Evolutionary conservation across 2,797 vertebrate genomes (phyloP), one percentile per base, ranked within the genome.

Genomic region (Tragopan temminckii): DNA sequence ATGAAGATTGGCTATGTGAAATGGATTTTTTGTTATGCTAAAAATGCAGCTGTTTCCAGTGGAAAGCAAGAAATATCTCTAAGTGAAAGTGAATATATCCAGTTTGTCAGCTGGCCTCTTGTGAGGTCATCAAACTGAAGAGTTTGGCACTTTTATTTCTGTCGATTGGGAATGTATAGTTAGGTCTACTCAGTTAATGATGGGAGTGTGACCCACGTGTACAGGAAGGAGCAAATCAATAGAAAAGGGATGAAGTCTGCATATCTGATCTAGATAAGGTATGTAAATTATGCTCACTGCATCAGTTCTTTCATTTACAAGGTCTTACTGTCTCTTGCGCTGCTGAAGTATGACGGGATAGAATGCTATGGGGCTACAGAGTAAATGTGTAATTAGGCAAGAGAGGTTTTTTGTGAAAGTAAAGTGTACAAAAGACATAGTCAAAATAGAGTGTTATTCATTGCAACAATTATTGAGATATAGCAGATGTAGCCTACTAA

Each of bases 141-240:
- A 89, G 76, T 93, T 92, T 91, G 63, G 64, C 70, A 67, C 50
- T 85, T 95, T 33, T 9, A 48, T 23, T 91, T 93, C 59, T 80
- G 27, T 94, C 92, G 84, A 79, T 80, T 90, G 78, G 80, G 75
- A 82, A 79, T 7, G 50, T 81, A 74, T 4, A 84, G 59, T 57
- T 53, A 53, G 1, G 6, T 55, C 72, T 82, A 83, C 42, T n/a
- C n/a, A 80, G 64, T 93, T 92, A 68, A 75, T 72, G 78, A 93
- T 90, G 38, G 31, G 43, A 93, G 67, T 71, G n/a, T 74, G 84
- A 75, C 40, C 48, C 58, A 88, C 72, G 46, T 89, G 52, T 78
- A 81, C 36, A 90, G 80, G 93, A 97, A 95, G 43, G 59, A 96
- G 55, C 16, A 80, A 40, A 29, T 83, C 38, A 81, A 80, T 88